Evolutionary conservation across 2,888 invertebrate species (phyloP).

Genomic region (Mimas tiliae): DNA sequence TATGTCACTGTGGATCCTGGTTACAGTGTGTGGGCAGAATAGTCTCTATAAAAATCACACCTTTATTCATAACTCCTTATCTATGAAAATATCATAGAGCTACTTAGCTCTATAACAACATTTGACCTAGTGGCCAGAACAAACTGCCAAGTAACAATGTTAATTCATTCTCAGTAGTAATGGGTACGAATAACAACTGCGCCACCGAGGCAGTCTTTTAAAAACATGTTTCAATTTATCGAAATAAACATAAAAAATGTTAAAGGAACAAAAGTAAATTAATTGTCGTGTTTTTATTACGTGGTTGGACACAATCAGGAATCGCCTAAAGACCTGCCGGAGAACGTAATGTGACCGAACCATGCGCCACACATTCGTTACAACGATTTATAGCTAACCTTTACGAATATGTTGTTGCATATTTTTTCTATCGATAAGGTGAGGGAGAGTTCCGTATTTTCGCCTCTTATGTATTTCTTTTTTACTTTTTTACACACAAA

Average conservation of each 20-base stretch:
- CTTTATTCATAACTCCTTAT: not conserved
- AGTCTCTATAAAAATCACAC: too few relatives aligned
- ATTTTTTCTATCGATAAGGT: constrained; percentile 44
- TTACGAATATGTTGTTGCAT: constrained; percentile 60
- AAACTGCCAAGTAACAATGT: too few relatives aligned
- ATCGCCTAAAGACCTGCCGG: constrained; percentile 16
- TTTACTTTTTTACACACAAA: too few relatives aligned
- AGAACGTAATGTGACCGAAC: constrained; percentile 50
- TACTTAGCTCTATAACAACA: too few relatives aligned
- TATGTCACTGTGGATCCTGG: too few relatives aligned
- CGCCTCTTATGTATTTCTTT: too few relatives aligned
- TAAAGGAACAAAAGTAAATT: constrained; percentile 18
- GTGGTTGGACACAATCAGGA: constrained; percentile 11
- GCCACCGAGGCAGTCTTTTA: too few relatives aligned
- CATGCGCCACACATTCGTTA: constrained; percentile 57
- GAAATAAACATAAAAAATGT: constrained; percentile 1
- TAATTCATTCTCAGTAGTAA: too few relatives aligned
- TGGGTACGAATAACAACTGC: too few relatives aligned
- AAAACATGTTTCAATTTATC: not conserved
- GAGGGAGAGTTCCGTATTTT: not conserved
- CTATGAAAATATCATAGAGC: not conserved
- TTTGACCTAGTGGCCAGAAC: too few relatives aligned
- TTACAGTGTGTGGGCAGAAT: too few relatives aligned
- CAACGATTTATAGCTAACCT: constrained; percentile 68
- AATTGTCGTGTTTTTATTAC: constrained; percentile 13